Conservation (phyloP, 1,140 invertebrate genomes). For the Drosophila novamexicana region DNA sequence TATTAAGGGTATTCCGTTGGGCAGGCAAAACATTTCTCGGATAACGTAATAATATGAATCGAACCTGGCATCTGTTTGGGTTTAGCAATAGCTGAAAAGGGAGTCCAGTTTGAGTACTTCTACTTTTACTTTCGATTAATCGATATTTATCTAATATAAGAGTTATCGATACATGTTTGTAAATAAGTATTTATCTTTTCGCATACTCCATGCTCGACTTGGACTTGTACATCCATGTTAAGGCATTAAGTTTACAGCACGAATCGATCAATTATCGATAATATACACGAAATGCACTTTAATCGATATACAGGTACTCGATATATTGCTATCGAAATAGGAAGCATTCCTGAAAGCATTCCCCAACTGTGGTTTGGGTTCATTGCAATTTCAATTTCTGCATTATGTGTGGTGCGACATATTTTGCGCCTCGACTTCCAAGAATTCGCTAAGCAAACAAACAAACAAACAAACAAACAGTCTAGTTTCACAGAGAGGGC, state of each 20-base stretch:
- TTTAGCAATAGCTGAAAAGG: too few species aligned
- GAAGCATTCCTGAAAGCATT: too few species aligned
- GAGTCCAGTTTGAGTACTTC: too few species aligned
- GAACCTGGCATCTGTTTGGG: too few species aligned
- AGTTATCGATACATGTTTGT: too few species aligned
- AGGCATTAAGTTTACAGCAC: too few species aligned
- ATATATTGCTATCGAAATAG: not conserved
- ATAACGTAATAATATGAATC: too few species aligned
- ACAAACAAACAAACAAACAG: constrained; percentile 25
- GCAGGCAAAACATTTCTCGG: not conserved
- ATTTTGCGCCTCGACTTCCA: constrained; percentile 50
- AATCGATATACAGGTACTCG: not conserved
- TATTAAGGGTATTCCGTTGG: not conserved
- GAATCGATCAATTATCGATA: too few species aligned
- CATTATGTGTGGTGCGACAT: constrained; percentile 42
- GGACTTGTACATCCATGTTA: too few species aligned
- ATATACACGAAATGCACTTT: too few species aligned
- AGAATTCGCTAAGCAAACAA: constrained; percentile 23
- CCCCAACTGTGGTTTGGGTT: not conserved
- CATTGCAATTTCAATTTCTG: constrained; percentile 29
- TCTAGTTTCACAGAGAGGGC: not conserved
- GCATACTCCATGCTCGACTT: too few species aligned
- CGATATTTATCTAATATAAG: not conserved
- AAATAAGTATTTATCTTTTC: too few species aligned
- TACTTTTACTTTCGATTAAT: not conserved